These are phyloP conservation scores for Sisyra nigra DNA, from an alignment of 2,888 invertebrate species.

Conservation along the genomic window DNA sequence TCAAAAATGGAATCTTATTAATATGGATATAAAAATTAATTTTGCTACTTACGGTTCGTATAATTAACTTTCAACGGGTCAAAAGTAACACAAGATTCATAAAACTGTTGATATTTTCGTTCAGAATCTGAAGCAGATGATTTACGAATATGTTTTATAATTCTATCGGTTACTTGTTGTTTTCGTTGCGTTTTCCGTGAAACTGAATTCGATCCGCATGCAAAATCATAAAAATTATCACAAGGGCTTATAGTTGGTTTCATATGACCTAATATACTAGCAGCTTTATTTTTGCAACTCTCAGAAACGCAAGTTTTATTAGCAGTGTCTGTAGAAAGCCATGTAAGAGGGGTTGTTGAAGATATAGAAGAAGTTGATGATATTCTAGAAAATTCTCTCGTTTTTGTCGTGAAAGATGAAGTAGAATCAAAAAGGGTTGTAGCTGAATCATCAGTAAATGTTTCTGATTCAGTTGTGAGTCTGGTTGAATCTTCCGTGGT, in stretches of 20 bases:
- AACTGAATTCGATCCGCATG: conserved; percentile 15
- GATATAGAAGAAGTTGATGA: neutral
- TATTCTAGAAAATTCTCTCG: neutral
- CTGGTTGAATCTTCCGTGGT: conserved; percentile 2
- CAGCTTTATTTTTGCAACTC: conserved; percentile 10
- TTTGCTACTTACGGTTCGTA: conserved; percentile 13
- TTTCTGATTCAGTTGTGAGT: neutral
- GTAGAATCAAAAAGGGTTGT: neutral
- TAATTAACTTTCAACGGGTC: conserved; percentile 16
- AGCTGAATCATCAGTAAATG: neutral
- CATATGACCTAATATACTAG: conserved; percentile 17
- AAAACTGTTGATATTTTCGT: conserved; percentile 15
- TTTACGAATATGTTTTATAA: too few species aligned
- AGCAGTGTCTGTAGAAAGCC: neutral
- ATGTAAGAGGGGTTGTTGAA: neutral
- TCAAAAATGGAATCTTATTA: conserved; percentile 9
- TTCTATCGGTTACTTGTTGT: too few species aligned
- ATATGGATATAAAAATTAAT: too few species aligned
- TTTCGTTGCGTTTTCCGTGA: too few species aligned
- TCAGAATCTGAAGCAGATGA: conserved; percentile 7
- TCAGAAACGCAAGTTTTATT: neutral
- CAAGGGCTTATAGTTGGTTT: conserved; percentile 16
- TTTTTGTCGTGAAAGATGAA: neutral
- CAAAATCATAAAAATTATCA: conserved; percentile 19
- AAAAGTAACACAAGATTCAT: conserved; percentile 16